Conservation (phyloP, 1,140 invertebrate genomes). For the Heliconius hermathena region DNA sequence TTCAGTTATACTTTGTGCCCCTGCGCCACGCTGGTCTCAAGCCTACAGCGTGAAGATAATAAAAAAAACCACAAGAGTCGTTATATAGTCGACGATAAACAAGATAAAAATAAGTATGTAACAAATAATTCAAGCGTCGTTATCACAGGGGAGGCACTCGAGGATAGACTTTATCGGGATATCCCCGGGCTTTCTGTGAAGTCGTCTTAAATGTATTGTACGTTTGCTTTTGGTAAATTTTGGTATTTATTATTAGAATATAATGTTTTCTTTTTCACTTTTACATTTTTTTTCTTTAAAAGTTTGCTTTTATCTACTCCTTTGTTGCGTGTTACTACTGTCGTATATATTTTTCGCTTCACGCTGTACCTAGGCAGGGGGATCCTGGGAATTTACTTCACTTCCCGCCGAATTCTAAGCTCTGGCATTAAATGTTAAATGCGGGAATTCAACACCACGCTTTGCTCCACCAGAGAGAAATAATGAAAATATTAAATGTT, state of each 20-base stretch:
- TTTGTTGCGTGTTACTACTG: no score
- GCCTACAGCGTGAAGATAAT: no score
- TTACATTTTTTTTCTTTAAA: background rate
- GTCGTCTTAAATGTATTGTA: background rate
- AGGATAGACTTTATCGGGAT: constrained; percentile 10
- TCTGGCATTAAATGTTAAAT: no score
- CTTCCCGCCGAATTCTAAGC: no score
- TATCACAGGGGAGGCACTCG: constrained; percentile 2
- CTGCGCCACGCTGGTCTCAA: no score
- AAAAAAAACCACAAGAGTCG: background rate
- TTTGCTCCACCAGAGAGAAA: no score
- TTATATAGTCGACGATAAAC: background rate
- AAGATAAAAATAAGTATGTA: constrained; percentile 1
- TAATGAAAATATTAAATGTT: no score
- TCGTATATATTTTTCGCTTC: background rate
- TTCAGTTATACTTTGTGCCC: no score
- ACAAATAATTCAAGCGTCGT: constrained; percentile 7
- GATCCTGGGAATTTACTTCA: no score
- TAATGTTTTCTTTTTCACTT: background rate
- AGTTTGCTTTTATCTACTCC: no score
- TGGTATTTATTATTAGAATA: background rate
- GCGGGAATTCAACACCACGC: no score
- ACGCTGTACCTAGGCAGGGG: background rate
- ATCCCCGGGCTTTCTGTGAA: background rate
- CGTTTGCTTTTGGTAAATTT: background rate